These are phyloP conservation scores for Cantharis nigra DNA, from an alignment of 2,888 invertebrate genomes.

Conservation along the genomic window DNA sequence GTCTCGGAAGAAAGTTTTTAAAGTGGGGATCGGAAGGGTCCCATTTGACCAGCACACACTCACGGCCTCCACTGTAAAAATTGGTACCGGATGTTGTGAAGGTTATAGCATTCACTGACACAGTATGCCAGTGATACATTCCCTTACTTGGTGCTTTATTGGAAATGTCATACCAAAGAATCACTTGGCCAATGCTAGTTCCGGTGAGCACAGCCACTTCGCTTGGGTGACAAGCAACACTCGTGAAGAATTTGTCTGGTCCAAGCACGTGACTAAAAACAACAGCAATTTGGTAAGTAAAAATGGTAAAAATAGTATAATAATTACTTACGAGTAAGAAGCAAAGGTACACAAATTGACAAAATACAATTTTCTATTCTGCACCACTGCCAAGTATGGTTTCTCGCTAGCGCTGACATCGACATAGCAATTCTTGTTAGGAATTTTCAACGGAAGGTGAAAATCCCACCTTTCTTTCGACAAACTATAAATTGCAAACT, in stretches of 20 bases:
- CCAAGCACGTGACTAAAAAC: constrained; percentile 34
- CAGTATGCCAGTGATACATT: constrained; percentile 77
- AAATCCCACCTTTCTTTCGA: not conserved
- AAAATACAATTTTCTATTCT: constrained; percentile 37
- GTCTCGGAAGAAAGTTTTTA: constrained; percentile 69
- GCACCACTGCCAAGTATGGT: constrained; percentile 41
- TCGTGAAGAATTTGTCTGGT: constrained; percentile 58
- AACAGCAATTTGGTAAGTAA: too few species aligned
- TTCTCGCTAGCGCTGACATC: constrained; percentile 33
- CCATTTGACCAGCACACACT: constrained; percentile 81
- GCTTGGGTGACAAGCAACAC: constrained; percentile 69
- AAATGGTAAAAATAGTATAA: too few species aligned
- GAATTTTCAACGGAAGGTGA: not conserved
- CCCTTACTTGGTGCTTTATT: constrained; percentile 48
- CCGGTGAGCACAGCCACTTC: constrained; percentile 71
- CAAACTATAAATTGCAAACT: not conserved
- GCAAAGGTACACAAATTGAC: constrained; percentile 5
- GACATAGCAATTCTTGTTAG: constrained; percentile 28
- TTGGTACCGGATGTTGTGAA: constrained; percentile 69
- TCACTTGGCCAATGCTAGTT: constrained; percentile 66
- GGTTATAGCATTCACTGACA: constrained; percentile 67
- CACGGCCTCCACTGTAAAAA: constrained; percentile 78
- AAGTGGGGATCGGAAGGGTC: constrained; percentile 57
- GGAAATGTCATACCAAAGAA: constrained; percentile 64
- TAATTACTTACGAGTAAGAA: not conserved